These are phyloP conservation scores for Cathartes aura DNA, from an alignment of 2,113 vertebrate genomes.

Conservation along the genomic window DNA sequence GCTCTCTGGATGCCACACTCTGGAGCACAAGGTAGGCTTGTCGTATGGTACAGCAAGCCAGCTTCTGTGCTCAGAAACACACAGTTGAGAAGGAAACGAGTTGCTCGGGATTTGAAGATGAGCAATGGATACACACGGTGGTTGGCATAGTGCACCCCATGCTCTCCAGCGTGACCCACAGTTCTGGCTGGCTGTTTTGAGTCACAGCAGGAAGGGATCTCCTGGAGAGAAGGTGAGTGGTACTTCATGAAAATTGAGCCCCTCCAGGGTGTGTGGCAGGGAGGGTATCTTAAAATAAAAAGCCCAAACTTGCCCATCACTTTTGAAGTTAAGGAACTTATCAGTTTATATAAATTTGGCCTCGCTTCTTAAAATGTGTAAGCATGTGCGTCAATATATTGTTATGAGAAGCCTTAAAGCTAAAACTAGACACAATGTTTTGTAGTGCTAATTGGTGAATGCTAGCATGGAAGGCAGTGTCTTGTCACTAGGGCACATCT, in stretches of 20 bases:
- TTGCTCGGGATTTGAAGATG: not conserved
- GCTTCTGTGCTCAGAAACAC: fast-evolving
- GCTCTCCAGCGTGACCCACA: not conserved
- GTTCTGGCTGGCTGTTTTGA: not conserved
- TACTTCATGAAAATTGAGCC: not conserved
- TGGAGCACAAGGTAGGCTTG: not conserved
- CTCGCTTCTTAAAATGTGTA: not conserved
- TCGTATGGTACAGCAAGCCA: fast-evolving
- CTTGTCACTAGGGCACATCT: not conserved
- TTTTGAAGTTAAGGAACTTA: constrained; percentile 9
- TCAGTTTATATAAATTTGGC: not conserved
- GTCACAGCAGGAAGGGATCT: not conserved
- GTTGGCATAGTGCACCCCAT: not conserved
- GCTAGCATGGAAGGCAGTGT: not conserved
- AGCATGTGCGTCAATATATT: not conserved
- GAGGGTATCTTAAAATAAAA: not conserved
- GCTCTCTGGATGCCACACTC: not conserved
- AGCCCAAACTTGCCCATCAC: not conserved
- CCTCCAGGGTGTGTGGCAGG: not conserved
- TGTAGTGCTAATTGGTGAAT: not conserved
- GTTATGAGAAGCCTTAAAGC: not conserved
- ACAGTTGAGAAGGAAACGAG: fast-evolving
- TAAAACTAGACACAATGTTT: not conserved
- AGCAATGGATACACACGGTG: fast-evolving
- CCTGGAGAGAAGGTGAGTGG: not conserved